phyloP scores from a whole-genome alignment of 1,140 invertebrate genomes.

The Conus betulinus region DNA sequence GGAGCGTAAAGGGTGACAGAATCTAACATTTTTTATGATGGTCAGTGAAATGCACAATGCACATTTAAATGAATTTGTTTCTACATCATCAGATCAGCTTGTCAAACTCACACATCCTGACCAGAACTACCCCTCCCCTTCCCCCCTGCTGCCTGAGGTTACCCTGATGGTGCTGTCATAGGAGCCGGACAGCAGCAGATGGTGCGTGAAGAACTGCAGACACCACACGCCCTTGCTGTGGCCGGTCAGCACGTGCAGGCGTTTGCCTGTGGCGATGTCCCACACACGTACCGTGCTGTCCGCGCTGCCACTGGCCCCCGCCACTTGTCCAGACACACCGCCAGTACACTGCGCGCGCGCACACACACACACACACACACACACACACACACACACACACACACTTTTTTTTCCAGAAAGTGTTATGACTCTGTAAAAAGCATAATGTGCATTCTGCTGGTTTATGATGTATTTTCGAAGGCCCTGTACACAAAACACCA shows the following conservation, averaged over 20 bases:
- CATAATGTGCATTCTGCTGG: no score
- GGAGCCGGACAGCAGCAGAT: constrained; percentile 67
- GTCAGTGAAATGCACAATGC: no score
- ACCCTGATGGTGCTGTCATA: constrained; percentile 70
- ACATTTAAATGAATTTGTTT: no score
- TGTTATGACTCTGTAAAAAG: no score
- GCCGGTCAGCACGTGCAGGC: constrained; percentile 59
- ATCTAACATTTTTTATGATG: no score
- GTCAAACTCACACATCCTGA: no score
- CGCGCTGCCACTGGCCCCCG: constrained; percentile 62
- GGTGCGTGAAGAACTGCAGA: constrained; percentile 67
- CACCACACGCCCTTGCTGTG: constrained; percentile 70
- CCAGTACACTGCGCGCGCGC: constrained; percentile 52
- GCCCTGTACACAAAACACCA: no score
- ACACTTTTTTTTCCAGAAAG: no score
- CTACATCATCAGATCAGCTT: no score
- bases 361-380: not conserved
- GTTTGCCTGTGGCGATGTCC: constrained; percentile 58
- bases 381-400: not conserved
- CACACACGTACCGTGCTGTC: constrained; percentile 68
- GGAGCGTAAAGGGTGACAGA: no score
- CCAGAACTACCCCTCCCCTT: no score
- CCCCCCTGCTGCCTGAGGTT: not conserved
- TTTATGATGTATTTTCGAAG: no score
- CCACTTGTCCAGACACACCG: constrained; percentile 59